Base-by-base conservation (phyloP, 2,888 invertebrate species). In the Gerris lacustris region DNA sequence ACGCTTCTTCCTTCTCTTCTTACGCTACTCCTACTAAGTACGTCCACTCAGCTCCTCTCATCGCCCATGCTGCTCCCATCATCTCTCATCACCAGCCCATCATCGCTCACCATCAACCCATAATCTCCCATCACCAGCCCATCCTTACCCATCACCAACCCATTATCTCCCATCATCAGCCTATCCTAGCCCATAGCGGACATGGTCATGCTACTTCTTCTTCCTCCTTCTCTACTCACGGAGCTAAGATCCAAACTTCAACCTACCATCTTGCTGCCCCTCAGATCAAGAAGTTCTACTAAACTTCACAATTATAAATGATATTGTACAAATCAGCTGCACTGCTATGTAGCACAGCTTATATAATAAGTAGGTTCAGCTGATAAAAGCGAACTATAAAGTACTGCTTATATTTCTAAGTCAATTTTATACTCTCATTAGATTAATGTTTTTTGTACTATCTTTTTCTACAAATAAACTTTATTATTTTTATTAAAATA, bases 131-230 rank as follows among this genome's bases (percentile, higher is more conserved):
- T 31, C 31, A 11, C 45, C 63, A 18, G 44, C 67, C 44, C 6
- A 1, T 55, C 9, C 11, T 45, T 44, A 31, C 63, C 7, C 43
- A 43, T 15, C 66, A 17, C 18, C 45, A 66, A 2, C 45, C 31
- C 6, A 31, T 68, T 7, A 67, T 69, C 62, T 68, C 72, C 6
- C 69, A 67, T 68, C 31, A 55, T 44, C 45, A 71, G 11, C 66
- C 67, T 6, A 66, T 55, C 62, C 66, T 66, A 55, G 44, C 6
- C 55, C 62, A 44, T 17, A 43, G 63, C 17, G 72, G 69, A n/a
- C n/a, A 11, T 11, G 72, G 71, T 9, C 69, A 69, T 11, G 72
- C 74, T 62, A 71, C 71, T 18, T 73, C 74, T 47, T 73, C 72
- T 63, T 66, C 71, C 15, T 69, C 63, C 67, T 69, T 74, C 63